Base-by-base conservation (phyloP, 1,140 invertebrate genomes). In the Zaprionus camerounensis region DNA sequence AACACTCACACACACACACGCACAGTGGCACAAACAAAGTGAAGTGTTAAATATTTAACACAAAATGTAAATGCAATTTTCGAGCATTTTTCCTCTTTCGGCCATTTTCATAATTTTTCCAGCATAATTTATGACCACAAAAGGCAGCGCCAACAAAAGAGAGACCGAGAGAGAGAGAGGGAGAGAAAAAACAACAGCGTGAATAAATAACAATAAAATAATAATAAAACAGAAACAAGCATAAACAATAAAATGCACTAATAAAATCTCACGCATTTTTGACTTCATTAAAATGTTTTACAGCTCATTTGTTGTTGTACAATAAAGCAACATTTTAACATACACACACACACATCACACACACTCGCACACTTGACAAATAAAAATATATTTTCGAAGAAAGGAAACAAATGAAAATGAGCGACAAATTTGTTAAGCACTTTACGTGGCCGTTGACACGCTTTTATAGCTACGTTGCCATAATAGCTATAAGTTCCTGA, bases 201-300 rank as follows among this genome's bases (percentile, higher is more conserved):
- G 31, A 38, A 74, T 59, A 55, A 44, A 59, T 26, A 83, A 80
- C 53, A 81, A 87, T 78, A 77, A 81, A 83, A 72, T 71, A 77
- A 82, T 67, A 82, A 76, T 65, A 49, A 49, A 58, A 53, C 24
- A 58, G 36, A 53, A 34, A 58, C 31, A 67, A 28, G 46, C 51
- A 82, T 67, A 80, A 87, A 84, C 81, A 84, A 84, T 88, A 84
- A 87, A 87, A 87, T 72, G 71, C 77, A 84, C 74, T 84, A 84
- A 84, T 84, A 87, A 88, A 84, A 84, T 79, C 81, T 84, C 74
- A 78, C 78, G 64, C 63, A 88, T 84, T 75, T 87, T 81, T 71
- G 73, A 88, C 73, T 88, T 87, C 73, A 87, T 84, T 87, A 76
- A 88, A 84, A 83, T 84, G 68, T 69, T 76, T 36, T 17, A 64